phyloP scores from a whole-genome alignment of 2,113 vertebrate species.

The Syngnathus scovelli region DNA sequence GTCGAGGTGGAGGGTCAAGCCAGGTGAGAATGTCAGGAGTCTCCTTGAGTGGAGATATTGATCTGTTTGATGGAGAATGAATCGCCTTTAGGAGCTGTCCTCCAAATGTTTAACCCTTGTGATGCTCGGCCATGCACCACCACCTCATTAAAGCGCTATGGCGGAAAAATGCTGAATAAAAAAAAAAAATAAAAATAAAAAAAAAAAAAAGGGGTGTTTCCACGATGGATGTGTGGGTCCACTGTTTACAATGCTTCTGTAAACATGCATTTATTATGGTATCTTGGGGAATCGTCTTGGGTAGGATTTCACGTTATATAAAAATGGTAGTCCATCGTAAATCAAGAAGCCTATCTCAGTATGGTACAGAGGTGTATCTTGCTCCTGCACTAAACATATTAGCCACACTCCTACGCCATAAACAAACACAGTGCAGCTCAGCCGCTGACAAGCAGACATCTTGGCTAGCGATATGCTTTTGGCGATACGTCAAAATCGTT shows the following conservation, averaged over 20 bases:
- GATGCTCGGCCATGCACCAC: not conserved
- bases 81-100: not conserved
- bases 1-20: constrained; percentile 15
- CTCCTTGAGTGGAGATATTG: constrained; percentile 1
- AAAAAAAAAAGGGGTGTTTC: not conserved
- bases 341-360: not conserved
- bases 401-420: too few relatives aligned
- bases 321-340: not conserved
- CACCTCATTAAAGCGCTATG: not conserved
- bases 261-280: not conserved
- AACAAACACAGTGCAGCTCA: too few relatives aligned
- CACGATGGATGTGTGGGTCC: not conserved
- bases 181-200: too few relatives aligned
- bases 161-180: not conserved
- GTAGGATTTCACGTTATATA: not conserved
- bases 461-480: too few relatives aligned
- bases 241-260: not conserved
- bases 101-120: constrained; percentile 2
- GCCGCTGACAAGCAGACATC: too few relatives aligned
- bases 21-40: not conserved
- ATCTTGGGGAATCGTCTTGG: not conserved
- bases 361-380: too few relatives aligned
- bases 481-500: too few relatives aligned
- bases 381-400: too few relatives aligned
- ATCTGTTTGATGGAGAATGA: not conserved